Evolutionary conservation across 2,888 invertebrate species (phyloP), one percentile per base, ranked within the genome.

Genomic region (Eupithecia vulgata): DNA sequence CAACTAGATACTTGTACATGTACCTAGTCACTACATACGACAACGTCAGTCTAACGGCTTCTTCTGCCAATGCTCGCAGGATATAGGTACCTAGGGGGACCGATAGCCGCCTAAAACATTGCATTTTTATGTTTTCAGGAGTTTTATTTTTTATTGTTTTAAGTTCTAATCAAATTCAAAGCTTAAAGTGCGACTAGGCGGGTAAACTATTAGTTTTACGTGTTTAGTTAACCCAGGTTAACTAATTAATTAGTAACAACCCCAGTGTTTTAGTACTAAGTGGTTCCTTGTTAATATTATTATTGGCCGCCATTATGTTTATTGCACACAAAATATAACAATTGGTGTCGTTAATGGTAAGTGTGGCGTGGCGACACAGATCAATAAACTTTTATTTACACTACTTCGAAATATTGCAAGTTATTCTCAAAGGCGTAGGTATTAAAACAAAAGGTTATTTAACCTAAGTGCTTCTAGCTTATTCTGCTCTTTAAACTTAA

Each of bases 251-350:
- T 65, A 3, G 40, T 42, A 65, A 40, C 13, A n/a, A 25, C 21
- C 65, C 21, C 40, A 34, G 40, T 68, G 70, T 67, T 73, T 68
- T 64, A 64, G 71, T 67, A 37, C 57, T 67, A 67, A 75, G 69
- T 67, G 67, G 71, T 78, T 75, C 70, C 75, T 71, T 76, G 71
- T 68, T 70, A 57, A 65, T 72, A 67, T 70, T 76, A 67, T 79
- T 67, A 67, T 70, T 59, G 70, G 72, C 62, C n/a, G 30, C 42
- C 30, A 64, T 70, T 70, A 37, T 15, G 45, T 61, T 74, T 62
- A 71, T 71, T 68, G 71, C 37, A 67, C 67, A 57, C 37, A 25
- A 61, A 45, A 61, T 40, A 65, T 65, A 21, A 65, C 40, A 42
- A 65, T 37, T 65, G 65, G 37, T 40, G 25, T n/a, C n/a, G 10